Evolutionary conservation across 2,888 invertebrate genomes (phyloP), one percentile per base, ranked within the genome.

Genomic region (Epirrhoe tristata): DNA sequence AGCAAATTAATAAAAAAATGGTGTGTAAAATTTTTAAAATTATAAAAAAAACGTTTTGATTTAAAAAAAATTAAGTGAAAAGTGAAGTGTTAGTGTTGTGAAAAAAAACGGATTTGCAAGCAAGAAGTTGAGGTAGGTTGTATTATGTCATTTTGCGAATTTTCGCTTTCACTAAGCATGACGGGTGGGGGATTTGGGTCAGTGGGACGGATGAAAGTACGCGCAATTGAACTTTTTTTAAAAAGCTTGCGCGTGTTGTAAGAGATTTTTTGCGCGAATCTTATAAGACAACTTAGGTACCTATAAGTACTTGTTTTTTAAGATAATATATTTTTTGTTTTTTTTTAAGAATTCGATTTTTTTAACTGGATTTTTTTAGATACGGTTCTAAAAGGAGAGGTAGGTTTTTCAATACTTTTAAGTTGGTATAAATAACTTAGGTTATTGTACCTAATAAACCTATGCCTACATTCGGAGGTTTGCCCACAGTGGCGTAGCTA

Each of bases 61-160:
- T 48, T 48, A n/a, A n/a, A n/a, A n/a, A n/a, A n/a, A n/a, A n/a
- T 14, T 46, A 5, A 14, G 16, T 16, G 48, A 16, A 16, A 16
- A 48, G 48, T 48, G 48, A 12, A 16, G 48, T 48, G 48, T 16
- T 48, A 0, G 48, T 48, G 48, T 48, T 16, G 48, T 16, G 48
- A 6, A 6, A 48, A 16, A 48, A 6, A 6, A 36, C 36, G 48
- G 48, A 48, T 48, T 48, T 48, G 48, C 48, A 14, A 36, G 6
- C 46, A 14, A 14, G 1, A 6, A 48, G 48, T 48, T 48, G 48
- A 48, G 48, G 48, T 48, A 48, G 48, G 48, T 48, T 43, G 1
- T 53, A 60, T 58, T 50, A 58, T 58, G 58, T 58, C 58, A 58
- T 50, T 58, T 50, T 58, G 58, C 58, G 34, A 58, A 58, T 48